Evolutionary conservation across 2,888 invertebrate species (phyloP), one percentile per base, ranked within the genome.

Genomic region (Tanypteryx hageni): DNA sequence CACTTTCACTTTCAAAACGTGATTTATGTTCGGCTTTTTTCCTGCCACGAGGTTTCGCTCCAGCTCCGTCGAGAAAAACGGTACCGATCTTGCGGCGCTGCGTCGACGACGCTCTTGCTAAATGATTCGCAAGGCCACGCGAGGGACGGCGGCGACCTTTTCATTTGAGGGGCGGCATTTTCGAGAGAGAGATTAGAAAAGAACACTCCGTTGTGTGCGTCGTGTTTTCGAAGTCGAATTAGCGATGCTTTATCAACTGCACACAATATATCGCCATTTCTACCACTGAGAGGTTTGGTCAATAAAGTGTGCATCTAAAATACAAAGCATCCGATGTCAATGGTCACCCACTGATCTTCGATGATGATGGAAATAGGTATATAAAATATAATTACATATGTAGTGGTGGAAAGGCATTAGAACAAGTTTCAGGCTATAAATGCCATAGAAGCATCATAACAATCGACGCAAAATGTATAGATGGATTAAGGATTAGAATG

Each of bases 1-100:
- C 27, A 76, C 76, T 76, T 76, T 76, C 76, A 76, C 76, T 76
- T 27, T 76, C 76, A 76, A 76, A 76, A 11, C 76, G 76, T 76
- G 76, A 76, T 76, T 76, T 76, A 76, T 76, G 76, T 76, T 76
- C 76, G 22, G 22, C 76, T 76, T 76, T 27, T 76, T 27, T 76
- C 18, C 44, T 44, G 44, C 3, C 9, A 13, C 76, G 76, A 16
- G 22, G 76, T 76, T 27, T 76, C 76, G 76, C 76, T 27, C 27
- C 76, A 76, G 13, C 76, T 11, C 68, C 68, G n/a, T 22, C 22
- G 27, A 27, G 76, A 68, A 68, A 68, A 68, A 68, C 22, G n/a
- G 68, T 68, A 22, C 68, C 68, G 68, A n/a, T 68, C 68, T 22
- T 44, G 44, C 44, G 44, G 2, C 22, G 76, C 27, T 76, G 44